Evolutionary conservation across 1,140 invertebrate species (phyloP).

Genomic region (Tribolium castaneum): DNA sequence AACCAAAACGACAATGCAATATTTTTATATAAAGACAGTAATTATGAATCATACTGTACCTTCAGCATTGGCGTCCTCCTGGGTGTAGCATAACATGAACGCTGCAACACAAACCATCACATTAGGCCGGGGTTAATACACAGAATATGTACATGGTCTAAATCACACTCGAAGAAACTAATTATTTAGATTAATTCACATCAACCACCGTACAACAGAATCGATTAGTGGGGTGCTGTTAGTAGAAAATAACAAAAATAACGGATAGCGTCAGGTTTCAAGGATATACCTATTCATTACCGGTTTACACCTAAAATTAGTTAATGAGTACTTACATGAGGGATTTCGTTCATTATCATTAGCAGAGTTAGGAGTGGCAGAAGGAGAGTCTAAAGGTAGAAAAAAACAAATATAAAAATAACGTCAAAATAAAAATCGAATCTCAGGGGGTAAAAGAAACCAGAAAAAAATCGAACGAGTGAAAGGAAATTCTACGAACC

Average conservation of each 20-base stretch:
- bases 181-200: not conserved
- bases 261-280: not conserved
- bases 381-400: conserved; percentile 60
- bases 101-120: conserved; percentile 76
- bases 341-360: conserved; percentile 60
- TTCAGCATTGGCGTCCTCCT: conserved; percentile 88
- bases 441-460: not conserved
- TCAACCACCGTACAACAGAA: not conserved
- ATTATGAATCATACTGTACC: conserved; percentile 71
- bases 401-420: conserved; percentile 57
- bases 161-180: not conserved
- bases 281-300: not conserved
- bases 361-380: conserved; percentile 58
- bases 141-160: not conserved
- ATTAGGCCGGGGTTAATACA: conserved; percentile 29
- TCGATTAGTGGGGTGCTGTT: conserved; percentile 3
- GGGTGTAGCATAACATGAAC: conserved; percentile 92
- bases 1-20: conserved; percentile 55
- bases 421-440: conserved; percentile 28
- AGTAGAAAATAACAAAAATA: conserved; percentile 8
- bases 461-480: not conserved
- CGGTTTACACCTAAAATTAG: conserved; percentile 30
- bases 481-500: not conserved
- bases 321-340: conserved; percentile 52
- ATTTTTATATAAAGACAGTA: conserved; percentile 26